Evolutionary conservation across 2,888 invertebrate species (phyloP).

Genomic region (Brenthis hecate): DNA sequence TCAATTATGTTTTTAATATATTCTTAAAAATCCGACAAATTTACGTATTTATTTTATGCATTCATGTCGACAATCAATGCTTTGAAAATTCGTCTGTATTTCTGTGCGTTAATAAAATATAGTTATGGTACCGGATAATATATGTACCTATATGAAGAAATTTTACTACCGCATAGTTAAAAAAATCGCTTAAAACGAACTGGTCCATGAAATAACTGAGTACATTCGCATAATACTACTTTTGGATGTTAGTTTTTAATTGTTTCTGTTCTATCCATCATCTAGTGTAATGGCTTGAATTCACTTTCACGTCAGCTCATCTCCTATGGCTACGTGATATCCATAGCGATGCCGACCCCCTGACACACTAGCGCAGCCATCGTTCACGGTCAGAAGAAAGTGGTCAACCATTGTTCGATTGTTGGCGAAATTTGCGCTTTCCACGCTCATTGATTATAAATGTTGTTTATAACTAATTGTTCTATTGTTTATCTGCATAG

Average conservation of each 20-base stretch:
- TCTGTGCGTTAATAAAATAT: too few relatives aligned
- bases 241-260: constrained; percentile 8
- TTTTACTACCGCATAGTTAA: not conserved
- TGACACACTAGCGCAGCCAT: constrained; percentile 57
- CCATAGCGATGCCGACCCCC: constrained; percentile 59
- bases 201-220: not conserved
- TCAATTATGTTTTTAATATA: too few relatives aligned
- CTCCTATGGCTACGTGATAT: constrained; percentile 55
- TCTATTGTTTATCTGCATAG: constrained; percentile 5
- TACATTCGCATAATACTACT: not conserved
- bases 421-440: constrained; percentile 38
- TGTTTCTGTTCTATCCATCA: constrained; percentile 9
- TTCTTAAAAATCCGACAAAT: too few relatives aligned
- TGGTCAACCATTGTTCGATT: constrained; percentile 45
- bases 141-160: too few relatives aligned
- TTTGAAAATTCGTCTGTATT: too few relatives aligned
- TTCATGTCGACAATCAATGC: too few relatives aligned
- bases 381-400: constrained; percentile 67
- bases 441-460: constrained; percentile 35
- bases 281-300: constrained; percentile 15
- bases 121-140: too few relatives aligned
- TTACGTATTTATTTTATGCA: too few relatives aligned
- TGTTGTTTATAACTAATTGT: constrained; percentile 24
- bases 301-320: constrained; percentile 32
- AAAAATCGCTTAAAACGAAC: not conserved